Base-by-base conservation (phyloP, 1,140 invertebrate species). In the Dryas iulia region DNA sequence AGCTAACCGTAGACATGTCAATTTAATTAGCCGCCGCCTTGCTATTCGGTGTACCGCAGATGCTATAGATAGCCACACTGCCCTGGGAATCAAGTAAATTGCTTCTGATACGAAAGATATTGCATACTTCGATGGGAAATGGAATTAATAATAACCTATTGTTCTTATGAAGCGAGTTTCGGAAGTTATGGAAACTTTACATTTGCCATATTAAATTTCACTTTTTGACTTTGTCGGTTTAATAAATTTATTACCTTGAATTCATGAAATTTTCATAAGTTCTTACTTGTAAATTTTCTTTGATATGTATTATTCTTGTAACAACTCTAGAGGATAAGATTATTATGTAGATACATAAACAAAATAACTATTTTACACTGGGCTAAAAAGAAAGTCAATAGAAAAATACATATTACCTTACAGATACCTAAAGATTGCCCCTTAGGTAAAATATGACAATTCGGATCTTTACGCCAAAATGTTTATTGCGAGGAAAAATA, bases 41-140 rank as follows among this genome's bases (percentile, higher is more conserved):
- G 66, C 66, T 47, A 69, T 62, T 69, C 54, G 66, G 66, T 69
- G 33, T 26, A 63, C 66, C 66, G 54, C 66, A 63, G 30, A 69
- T 69, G 54, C 66, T 63, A 58, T 56, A 60, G 60, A 62, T 69
- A 69, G 35, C 60, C 66, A 56, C 54, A 69, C 21, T 26, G 31
- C 39, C 60, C 10, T 47, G 60, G 61, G 67, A 53, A 60, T 69
- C 54, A 26, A 69, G 60, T 59, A 69, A 59, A 69, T 69, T 69
- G 67, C 67, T 69, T 69, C 59, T 28, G 35, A 69, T 63, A 69
- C 54, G 52, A 23, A 18, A 18, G 56, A 69, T 69, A 69, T 69
- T 69, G 60, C 60, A 69, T 63, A 63, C 66, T 69, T 64, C 14
- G 67, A 69, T 52, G 10, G 30, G 24, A 60, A 69, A 69, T 62